Percentiles rank a stretch among this genome's conserved stretches.
These are phyloP conservation scores for Cyprinodon diabolis DNA, from an alignment of 2,797 vertebrate genomes.

Conservation along the genomic window DNA sequence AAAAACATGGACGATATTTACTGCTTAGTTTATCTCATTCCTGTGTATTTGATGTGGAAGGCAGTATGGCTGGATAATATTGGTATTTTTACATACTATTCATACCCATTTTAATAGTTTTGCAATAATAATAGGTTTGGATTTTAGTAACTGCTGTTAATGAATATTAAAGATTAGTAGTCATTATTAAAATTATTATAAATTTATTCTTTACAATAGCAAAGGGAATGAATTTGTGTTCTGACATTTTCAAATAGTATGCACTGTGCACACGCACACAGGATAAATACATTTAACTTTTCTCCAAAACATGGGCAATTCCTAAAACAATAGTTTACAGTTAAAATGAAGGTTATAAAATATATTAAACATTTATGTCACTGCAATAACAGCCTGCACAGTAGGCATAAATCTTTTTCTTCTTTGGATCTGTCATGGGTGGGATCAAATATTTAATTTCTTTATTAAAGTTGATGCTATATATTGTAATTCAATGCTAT, in stretches of 20 bases:
- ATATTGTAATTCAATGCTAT: no score
- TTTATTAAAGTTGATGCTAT: no score
- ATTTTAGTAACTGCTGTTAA: neutral
- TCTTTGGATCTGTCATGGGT: no score
- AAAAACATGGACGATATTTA: constrained; percentile 38
- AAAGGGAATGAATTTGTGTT: neutral
- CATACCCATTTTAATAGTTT: neutral
- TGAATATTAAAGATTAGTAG: neutral
- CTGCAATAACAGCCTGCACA: no score
- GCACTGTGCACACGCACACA: neutral
- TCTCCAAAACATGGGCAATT: no score
- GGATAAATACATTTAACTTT: neutral
- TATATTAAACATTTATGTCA: no score
- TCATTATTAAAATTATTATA: neutral
- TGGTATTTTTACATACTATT: neutral
- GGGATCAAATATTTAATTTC: no score
- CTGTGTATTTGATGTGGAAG: constrained; percentile 12
- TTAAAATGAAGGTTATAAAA: neutral
- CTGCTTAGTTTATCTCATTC: constrained; percentile 31
- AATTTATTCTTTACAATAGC: neutral
- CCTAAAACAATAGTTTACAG: no score
- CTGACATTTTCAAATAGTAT: neutral
- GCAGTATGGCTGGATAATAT: neutral
- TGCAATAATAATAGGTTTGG: neutral
- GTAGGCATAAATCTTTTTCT: no score